These are phyloP conservation scores for Cydia pomonella DNA, from an alignment of 1,140 invertebrate species.

Conservation along the genomic window DNA sequence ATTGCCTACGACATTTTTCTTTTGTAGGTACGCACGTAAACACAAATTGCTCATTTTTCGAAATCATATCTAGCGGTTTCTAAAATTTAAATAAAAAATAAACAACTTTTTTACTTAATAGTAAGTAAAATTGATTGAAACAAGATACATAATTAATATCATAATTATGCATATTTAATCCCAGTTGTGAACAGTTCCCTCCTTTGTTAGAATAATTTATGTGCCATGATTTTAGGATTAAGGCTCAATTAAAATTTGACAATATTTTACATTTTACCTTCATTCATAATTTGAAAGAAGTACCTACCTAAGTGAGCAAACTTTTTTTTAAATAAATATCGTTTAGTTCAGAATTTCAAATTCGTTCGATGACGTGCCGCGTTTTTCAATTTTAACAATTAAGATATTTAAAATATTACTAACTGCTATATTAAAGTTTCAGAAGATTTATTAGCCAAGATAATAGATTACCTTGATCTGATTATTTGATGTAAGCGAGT, in stretches of 20 bases:
- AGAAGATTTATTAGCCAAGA: constrained; percentile 75
- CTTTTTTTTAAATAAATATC: constrained; percentile 3
- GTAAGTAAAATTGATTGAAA: constrained; percentile 40
- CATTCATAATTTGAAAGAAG: constrained; percentile 23
- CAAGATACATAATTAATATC: constrained; percentile 39
- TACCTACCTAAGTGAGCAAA: constrained; percentile 3
- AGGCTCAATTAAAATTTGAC: constrained; percentile 68
- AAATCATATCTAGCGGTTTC: constrained; percentile 48
- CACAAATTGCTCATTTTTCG: constrained; percentile 66
- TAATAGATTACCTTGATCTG: constrained; percentile 41
- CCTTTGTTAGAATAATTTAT: constrained; percentile 73
- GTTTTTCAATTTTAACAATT: constrained; percentile 50
- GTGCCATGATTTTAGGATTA: constrained; percentile 74
- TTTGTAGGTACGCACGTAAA: constrained; percentile 68
- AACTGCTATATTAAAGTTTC: constrained; percentile 68
- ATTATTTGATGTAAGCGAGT: constrained; percentile 64
- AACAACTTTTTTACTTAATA: constrained; percentile 42
- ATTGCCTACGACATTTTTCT: constrained; percentile 40
- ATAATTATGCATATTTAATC: constrained; percentile 45
- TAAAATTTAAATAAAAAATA: constrained; percentile 40
- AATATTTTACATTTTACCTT: constrained; percentile 66
- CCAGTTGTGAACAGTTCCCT: constrained; percentile 76
- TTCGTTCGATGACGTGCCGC: neutral
- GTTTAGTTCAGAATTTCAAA: neutral
- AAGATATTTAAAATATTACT: constrained; percentile 45